Conservation (phyloP, 1,140 invertebrate genomes). For the Pseudoatta argentina region DNA sequence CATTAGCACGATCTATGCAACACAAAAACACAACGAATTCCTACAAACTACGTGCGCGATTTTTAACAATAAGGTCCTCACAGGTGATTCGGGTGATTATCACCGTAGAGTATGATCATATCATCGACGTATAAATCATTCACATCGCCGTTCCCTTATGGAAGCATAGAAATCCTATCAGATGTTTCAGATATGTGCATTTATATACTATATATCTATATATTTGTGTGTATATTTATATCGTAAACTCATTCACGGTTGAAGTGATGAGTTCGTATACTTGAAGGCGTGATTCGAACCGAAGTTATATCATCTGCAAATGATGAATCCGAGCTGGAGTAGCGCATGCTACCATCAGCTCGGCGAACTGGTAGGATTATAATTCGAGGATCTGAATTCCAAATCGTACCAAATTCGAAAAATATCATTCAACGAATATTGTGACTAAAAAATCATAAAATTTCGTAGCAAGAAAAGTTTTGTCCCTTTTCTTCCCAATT, state of each 20-base stretch:
- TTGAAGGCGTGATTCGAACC: background rate
- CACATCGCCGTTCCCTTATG: background rate
- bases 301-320: background rate
- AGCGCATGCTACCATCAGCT: background rate
- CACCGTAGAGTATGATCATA: background rate
- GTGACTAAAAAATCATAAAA: background rate
- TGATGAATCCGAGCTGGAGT: background rate
- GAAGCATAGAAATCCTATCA: conserved; percentile 53
- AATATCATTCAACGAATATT: background rate
- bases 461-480: background rate
- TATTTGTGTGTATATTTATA: background rate
- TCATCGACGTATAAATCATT: conserved; percentile 16
- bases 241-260: conserved; percentile 3
- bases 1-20: conserved; percentile 68
- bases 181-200: conserved; percentile 33
- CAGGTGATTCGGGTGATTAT: conserved; percentile 5
- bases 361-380: background rate
- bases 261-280: background rate
- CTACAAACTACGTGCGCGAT: conserved; percentile 55
- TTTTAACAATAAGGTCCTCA: conserved; percentile 34
- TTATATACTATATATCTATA: background rate
- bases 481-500: background rate
- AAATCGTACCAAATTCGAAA: background rate
- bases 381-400: conserved; percentile 31
- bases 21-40: conserved; percentile 69